Evolutionary conservation across 2,113 vertebrate species (phyloP), one percentile per base, ranked within the genome.

Genomic region (Dryoscopus gambensis): DNA sequence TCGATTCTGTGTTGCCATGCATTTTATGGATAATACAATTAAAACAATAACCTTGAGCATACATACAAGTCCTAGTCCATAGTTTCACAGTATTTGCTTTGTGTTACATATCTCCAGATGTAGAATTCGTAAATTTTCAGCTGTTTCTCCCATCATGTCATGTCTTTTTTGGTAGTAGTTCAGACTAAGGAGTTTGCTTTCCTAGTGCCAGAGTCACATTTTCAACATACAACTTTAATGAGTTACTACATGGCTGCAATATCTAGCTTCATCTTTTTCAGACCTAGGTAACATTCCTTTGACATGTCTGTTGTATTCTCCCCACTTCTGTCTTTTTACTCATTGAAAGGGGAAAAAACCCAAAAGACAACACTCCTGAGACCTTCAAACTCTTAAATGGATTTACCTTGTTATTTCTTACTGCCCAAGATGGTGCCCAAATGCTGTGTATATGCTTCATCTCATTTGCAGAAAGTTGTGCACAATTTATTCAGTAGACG

Each of bases 41-140:
- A 18, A 86, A 90, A 55, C 31, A 62, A 13, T 81, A 50, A 44
- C 15, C 19, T 49, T 68, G n/a, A 64, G 30, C 17, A 19, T 42
- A 13, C 5, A 13, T 68, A 21, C 0, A 0, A 39, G 28, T 65
- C 27, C 53, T 68, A 46, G 23, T 47, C 31, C 0, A 0, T 56
- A 73, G 11, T 71, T 80, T 37, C 35, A 60, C 13, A 35, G 18
- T 46, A 21, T 68, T 70, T 89, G 2, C 23, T 90, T 46, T 0
- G 0, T 55, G 13, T 77, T 77, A 7, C 4, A 0, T 52, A 23
- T 77, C 52, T 88, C 64, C 49, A 71, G 21, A 28, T 89, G 49
- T 15, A 65, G 50, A 39, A 65, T 84, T 52, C 31, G 6, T 69
- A 0, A 62, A 18, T 69, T 93, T 84, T 78, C 50, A 70, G 9